A percentile compares a stretch with the other conserved stretches of the same genome.
Conservation (phyloP, 2,888 invertebrate genomes). For the Sinelater perroti region DNA sequence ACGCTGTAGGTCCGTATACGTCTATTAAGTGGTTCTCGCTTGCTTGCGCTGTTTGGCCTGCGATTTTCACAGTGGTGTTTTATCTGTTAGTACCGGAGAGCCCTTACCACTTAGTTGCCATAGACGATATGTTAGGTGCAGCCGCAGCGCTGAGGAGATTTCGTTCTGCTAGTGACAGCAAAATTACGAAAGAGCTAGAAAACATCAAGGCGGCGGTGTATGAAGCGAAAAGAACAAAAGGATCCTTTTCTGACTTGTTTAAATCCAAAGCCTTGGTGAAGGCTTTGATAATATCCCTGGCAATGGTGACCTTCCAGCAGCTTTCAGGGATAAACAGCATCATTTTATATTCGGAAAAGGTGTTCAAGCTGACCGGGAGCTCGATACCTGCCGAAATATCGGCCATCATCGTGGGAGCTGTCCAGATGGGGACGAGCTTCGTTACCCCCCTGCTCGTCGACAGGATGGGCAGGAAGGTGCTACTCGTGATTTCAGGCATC, state of each 20-base stretch:
- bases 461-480: slow-evolving; percentile 73
- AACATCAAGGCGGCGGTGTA: slow-evolving; percentile 36
- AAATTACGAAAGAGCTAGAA: slow-evolving; percentile 61
- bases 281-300: slow-evolving; percentile 75
- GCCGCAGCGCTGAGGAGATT: slow-evolving; percentile 70
- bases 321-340: slow-evolving; percentile 80
- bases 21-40: slow-evolving; percentile 72
- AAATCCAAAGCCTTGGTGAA: slow-evolving; percentile 73
- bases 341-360: slow-evolving; percentile 75
- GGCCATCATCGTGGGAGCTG: slow-evolving; percentile 78
- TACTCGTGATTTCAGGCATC: slow-evolving; percentile 74
- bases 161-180: slow-evolving; percentile 68
- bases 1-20: slow-evolving; percentile 76
- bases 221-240: slow-evolving; percentile 50
- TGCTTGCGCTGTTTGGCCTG: slow-evolving; percentile 70
- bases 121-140: slow-evolving; percentile 65
- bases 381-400: slow-evolving; percentile 69
- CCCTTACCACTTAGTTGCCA: slow-evolving; percentile 73
- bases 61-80: slow-evolving; percentile 69
- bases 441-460: slow-evolving; percentile 79
- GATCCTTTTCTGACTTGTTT: slow-evolving; percentile 64
- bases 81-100: slow-evolving; percentile 82
- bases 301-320: slow-evolving; percentile 81
- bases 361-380: slow-evolving; percentile 73
- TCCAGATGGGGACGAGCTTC: slow-evolving; percentile 77